Percentiles rank a stretch among this genome's conserved stretches.
These are phyloP conservation scores for Daphoenositta chrysoptera DNA, from an alignment of 2,113 vertebrate species.

Conservation along the genomic window DNA sequence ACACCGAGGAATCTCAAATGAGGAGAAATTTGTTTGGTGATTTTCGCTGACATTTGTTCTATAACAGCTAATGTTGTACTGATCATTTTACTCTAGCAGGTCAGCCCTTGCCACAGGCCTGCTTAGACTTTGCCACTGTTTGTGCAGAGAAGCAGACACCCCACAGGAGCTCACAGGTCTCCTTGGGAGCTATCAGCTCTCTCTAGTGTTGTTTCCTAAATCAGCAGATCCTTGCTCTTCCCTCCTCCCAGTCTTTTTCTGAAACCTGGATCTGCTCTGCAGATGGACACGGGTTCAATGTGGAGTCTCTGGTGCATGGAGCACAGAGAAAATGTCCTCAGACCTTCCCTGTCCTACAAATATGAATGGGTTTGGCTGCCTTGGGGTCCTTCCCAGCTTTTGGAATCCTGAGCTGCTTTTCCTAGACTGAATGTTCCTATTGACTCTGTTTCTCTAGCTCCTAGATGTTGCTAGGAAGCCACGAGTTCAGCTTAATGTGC, in stretches of 20 bases:
- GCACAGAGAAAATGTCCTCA: background rate
- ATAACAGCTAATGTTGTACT: background rate
- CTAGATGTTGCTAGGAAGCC: background rate
- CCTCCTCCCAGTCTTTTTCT: background rate
- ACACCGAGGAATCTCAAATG: conserved; percentile 28
- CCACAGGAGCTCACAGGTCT: background rate
- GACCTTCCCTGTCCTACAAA: background rate
- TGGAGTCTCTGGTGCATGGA: background rate
- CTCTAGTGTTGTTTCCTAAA: background rate
- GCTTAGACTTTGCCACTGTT: background rate
- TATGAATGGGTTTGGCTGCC: background rate
- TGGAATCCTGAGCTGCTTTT: background rate
- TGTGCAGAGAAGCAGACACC: background rate
- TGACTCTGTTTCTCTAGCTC: background rate
- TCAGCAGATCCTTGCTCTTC: background rate
- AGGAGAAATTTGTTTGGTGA: conserved; percentile 24
- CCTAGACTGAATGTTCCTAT: background rate
- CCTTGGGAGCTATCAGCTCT: background rate
- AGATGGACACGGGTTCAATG: background rate
- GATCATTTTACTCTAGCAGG: background rate
- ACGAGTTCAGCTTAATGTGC: background rate
- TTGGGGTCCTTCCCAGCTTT: background rate
- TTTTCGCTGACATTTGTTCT: background rate
- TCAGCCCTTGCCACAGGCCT: background rate
- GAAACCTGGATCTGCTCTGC: background rate